These are phyloP conservation scores for Anthopleura sola DNA, from an alignment of 64 coral and sea anemone genomes.

Conservation along the genomic window DNA sequence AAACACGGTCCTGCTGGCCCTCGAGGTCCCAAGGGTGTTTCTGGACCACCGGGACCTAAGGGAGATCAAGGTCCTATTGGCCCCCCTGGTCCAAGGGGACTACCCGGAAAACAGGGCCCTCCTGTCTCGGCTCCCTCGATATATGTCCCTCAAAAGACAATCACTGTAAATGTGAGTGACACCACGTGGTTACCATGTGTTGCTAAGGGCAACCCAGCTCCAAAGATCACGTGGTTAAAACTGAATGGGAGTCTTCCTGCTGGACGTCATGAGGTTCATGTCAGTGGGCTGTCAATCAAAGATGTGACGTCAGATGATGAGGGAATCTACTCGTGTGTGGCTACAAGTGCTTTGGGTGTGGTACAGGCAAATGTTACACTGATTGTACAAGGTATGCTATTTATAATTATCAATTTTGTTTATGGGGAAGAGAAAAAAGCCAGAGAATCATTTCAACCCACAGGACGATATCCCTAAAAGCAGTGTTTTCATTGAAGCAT, in stretches of 20 bases:
- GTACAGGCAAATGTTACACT: not conserved
- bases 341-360: constrained; percentile 22
- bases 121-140: not conserved
- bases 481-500: too few species aligned
- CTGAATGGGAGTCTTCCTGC: not conserved
- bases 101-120: not conserved
- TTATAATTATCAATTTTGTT: not conserved
- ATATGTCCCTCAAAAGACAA: not conserved
- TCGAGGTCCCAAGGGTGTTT: not conserved
- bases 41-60: not conserved
- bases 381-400: constrained; percentile 10
- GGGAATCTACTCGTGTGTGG: constrained; percentile 47
- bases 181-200: constrained; percentile 34
- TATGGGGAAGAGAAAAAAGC: too few species aligned
- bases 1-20: not conserved
- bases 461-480: too few species aligned
- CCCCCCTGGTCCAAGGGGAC: constrained; percentile 6
- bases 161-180: constrained; percentile 17
- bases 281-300: constrained; percentile 14
- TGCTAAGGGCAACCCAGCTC: constrained; percentile 39
- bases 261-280: not conserved
- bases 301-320: constrained; percentile 20
- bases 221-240: constrained; percentile 42
- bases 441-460: too few species aligned
- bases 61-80: constrained; percentile 5